These are phyloP conservation scores for Luffia ferchaultella DNA, from an alignment of 2,888 invertebrate species.

Conservation along the genomic window DNA sequence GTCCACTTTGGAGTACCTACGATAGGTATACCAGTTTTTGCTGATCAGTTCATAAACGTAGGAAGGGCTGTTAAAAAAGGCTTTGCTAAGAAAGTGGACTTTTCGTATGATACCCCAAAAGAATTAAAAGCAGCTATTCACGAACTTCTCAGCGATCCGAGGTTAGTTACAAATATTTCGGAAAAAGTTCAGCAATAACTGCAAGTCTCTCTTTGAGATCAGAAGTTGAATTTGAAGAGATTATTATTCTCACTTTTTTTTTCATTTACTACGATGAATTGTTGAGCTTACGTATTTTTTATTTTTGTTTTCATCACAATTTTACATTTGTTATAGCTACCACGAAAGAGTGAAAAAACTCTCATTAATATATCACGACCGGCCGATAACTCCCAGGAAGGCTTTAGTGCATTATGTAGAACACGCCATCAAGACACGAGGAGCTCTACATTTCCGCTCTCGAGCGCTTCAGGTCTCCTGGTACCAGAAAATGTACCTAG, in stretches of 20 bases:
- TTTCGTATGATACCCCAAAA: constrained; percentile 42
- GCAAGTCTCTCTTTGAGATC: neutral
- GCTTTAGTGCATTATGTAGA: constrained; percentile 74
- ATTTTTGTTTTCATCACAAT: neutral
- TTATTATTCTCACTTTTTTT: neutral
- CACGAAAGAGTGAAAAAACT: neutral
- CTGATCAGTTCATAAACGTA: constrained; percentile 64
- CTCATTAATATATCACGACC: constrained; percentile 14
- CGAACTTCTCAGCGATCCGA: constrained; percentile 36
- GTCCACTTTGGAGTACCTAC: constrained; percentile 64
- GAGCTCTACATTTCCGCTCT: constrained; percentile 57
- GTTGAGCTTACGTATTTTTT: neutral
- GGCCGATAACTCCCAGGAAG: constrained; percentile 63
- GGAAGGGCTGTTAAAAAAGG: constrained; percentile 49
- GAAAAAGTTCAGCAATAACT: neutral
- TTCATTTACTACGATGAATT: neutral
- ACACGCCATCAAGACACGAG: constrained; percentile 66
- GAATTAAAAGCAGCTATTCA: constrained; percentile 35
- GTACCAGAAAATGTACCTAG: constrained; percentile 40
- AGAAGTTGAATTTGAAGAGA: neutral
- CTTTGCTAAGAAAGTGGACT: constrained; percentile 48
- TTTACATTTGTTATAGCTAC: neutral
- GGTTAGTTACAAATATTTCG: constrained; percentile 25
- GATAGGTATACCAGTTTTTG: constrained; percentile 64
- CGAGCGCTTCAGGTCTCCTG: constrained; percentile 27